phyloP scores from a whole-genome alignment of 2,797 vertebrate genomes.

The Microhierax caerulescens region DNA sequence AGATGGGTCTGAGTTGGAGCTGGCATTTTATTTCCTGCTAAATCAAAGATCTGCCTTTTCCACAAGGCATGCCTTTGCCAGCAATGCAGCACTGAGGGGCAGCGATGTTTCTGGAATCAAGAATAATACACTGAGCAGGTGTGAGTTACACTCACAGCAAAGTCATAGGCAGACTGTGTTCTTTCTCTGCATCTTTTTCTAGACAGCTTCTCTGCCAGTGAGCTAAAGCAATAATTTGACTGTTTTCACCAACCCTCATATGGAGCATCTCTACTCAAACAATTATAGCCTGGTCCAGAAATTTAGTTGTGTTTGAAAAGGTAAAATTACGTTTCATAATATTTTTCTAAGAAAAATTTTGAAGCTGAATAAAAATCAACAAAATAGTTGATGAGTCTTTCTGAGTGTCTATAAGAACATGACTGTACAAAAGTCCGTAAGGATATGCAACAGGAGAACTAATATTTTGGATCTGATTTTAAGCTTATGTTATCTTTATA shows the following conservation, averaged over 20 bases:
- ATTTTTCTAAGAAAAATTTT: background rate
- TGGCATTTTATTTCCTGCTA: background rate
- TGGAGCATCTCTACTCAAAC: background rate
- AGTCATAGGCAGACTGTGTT: background rate
- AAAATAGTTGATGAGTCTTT: background rate
- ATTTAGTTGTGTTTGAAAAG: background rate
- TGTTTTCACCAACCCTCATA: background rate
- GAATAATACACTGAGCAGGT: background rate
- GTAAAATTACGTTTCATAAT: background rate
- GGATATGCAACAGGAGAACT: background rate
- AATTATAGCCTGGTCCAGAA: background rate
- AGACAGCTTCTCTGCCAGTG: background rate
- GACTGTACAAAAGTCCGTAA: background rate
- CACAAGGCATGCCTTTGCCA: background rate
- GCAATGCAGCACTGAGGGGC: background rate
- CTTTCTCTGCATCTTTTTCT: background rate
- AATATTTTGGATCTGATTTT: background rate
- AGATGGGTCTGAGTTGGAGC: accelerated
- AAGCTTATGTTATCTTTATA: background rate
- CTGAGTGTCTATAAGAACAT: background rate
- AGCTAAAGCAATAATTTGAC: background rate
- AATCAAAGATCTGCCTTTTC: background rate
- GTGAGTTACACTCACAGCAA: accelerated
- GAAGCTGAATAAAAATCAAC: background rate
- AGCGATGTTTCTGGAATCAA: background rate